Evolutionary conservation across 2,113 vertebrate species (phyloP), one percentile per base, ranked within the genome.

Genomic region (Camarhynchus parvulus): DNA sequence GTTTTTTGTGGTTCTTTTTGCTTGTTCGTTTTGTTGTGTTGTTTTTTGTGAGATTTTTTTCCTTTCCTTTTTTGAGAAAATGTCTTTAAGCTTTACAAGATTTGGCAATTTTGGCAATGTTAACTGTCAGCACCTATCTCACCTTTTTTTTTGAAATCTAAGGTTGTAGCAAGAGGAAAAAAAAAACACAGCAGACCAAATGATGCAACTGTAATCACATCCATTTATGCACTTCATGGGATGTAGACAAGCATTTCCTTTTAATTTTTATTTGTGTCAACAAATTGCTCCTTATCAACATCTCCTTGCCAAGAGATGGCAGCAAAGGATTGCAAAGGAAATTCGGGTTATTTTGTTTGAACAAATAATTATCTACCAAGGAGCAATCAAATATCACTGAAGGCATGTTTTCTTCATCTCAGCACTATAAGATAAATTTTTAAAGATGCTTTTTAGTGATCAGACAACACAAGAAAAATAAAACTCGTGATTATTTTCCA

Each of bases 361-460:
- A 75, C 70, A 95, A 97, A 90, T 87, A 96, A 97, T 97, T 97
- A 94, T 92, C 73, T 94, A 81, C 55, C 83, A 58, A 91, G 93
- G 18, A 97, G 80, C 96, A 97, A 97, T 97, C 97, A 97, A 93
- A 96, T 97, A 85, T 94, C 92, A 94, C 86, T 96, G 94, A 96
- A 93, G 92, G 83, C 89, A 93, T 95, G 90, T 95, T 96, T 92
- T 96, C 97, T 93, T 96, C 96, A 96, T 91, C 89, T 75, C 87
- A 83, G 89, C 50, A 72, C 87, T 47, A 58, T 55, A 88, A 94
- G 83, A 96, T 96, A 94, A 97, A 96, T 94, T 93, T 97, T 96
- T 96, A 87, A 97, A 95, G 76, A 83, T 81, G 69, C 64, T 95
- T 96, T 95, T 97, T 91, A 84, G 85, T 89, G 90, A 95, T 94